phyloP scores from a whole-genome alignment of 2,888 invertebrate genomes.

The Platycheirus rosarum region DNA sequence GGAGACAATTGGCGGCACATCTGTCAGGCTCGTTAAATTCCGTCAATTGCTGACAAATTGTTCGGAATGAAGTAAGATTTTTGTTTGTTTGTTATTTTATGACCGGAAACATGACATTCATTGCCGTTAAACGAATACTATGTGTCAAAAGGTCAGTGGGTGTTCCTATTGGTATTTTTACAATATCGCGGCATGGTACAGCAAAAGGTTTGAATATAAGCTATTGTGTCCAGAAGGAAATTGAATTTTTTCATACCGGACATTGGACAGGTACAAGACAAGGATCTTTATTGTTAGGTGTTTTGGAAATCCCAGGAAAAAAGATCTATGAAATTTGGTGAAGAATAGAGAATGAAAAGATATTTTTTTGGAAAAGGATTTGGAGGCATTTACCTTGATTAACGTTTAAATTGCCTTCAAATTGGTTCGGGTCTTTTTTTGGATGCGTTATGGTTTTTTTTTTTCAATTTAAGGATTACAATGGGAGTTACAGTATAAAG shows the following conservation, averaged over 20 bases:
- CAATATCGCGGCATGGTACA: conserved; percentile 20
- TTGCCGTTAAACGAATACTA: conserved; percentile 15
- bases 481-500: not conserved
- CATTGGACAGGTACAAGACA: conserved; percentile 56
- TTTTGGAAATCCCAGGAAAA: conserved; percentile 12
- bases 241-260: conserved; percentile 51
- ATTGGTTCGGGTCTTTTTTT: conserved; percentile 28
- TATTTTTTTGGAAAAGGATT: conserved; percentile 61
- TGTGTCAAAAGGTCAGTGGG: conserved; percentile 50
- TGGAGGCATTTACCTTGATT: conserved; percentile 39
- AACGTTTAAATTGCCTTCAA: conserved; percentile 56
- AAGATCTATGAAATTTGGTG: conserved; percentile 6
- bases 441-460: conserved; percentile 35
- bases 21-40: conserved; percentile 69
- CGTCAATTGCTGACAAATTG: conserved; percentile 63
- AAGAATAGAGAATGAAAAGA: conserved; percentile 12
- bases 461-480: conserved; percentile 23
- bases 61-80: conserved; percentile 49
- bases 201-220: conserved; percentile 36
- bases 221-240: conserved; percentile 30
- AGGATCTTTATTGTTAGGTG: conserved; percentile 25
- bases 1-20: conserved; percentile 61
- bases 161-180: conserved; percentile 19
- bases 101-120: conserved; percentile 52
- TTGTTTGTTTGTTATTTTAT: conserved; percentile 39